These are phyloP conservation scores for Vesta saturnalis DNA, from an alignment of 2,888 invertebrate genomes.

Conservation along the genomic window DNA sequence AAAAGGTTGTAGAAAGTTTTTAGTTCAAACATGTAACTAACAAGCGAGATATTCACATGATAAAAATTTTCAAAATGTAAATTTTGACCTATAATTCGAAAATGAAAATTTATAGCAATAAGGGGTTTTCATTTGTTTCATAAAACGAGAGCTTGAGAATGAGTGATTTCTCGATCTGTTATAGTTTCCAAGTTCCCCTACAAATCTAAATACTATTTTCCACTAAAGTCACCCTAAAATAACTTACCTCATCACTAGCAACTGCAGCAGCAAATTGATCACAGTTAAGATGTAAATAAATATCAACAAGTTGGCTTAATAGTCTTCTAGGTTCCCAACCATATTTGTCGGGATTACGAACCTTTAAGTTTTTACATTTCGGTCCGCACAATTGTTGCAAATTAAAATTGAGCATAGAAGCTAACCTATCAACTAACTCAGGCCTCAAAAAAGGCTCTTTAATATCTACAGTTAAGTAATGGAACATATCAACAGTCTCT, in stretches of 20 bases:
- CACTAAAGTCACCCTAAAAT: background rate
- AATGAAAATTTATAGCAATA: too few relatives aligned
- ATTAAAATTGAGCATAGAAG: slow-evolving; percentile 99
- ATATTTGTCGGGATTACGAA: slow-evolving; percentile 92
- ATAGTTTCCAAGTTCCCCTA: too few relatives aligned
- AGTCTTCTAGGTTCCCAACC: slow-evolving; percentile 96
- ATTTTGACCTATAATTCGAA: too few relatives aligned
- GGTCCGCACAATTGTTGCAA: slow-evolving; percentile 95
- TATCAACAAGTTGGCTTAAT: slow-evolving; percentile 92
- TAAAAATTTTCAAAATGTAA: too few relatives aligned
- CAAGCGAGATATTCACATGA: too few relatives aligned
- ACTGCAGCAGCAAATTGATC: slow-evolving; percentile 90
- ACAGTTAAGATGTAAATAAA: slow-evolving; percentile 96
- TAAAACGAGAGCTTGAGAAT: too few relatives aligned
- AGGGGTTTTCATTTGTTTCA: too few relatives aligned
- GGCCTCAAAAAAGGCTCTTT: slow-evolving; percentile 94
- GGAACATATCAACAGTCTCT: slow-evolving; percentile 98
- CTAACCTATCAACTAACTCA: slow-evolving; percentile 91
- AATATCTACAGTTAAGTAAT: slow-evolving; percentile 94
- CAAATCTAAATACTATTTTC: too few relatives aligned
- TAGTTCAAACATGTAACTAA: too few relatives aligned
- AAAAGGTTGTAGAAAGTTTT: too few relatives aligned
- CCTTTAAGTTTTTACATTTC: slow-evolving; percentile 94
- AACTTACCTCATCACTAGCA: slow-evolving; percentile 91
- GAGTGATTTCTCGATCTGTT: too few relatives aligned